A percentile compares a stretch with the other conserved stretches of the same genome.
phyloP scores from a whole-genome alignment of 2,888 invertebrate species.

The Dasysyrphus tricinctus region DNA sequence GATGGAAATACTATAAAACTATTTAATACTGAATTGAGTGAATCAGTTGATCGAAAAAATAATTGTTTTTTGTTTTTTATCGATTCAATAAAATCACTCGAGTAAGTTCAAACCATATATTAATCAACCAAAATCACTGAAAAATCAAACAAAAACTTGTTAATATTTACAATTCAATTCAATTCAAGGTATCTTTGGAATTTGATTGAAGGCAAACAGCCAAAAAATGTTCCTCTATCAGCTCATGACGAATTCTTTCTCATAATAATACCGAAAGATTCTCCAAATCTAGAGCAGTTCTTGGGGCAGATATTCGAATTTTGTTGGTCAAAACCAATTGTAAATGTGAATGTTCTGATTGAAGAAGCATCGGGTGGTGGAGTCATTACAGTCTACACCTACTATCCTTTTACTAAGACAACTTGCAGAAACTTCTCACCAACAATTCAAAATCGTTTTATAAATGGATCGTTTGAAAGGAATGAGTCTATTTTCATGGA shows the following conservation, averaged over 20 bases:
- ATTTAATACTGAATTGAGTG: neutral
- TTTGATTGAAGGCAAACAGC: neutral
- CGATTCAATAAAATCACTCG: conserved; percentile 11
- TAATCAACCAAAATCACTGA: too few relatives aligned
- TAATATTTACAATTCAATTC: neutral
- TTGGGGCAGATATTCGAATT: neutral
- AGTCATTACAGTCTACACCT: conserved; percentile 15
- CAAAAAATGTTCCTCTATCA: neutral
- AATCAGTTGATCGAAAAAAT: neutral
- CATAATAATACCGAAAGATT: neutral
- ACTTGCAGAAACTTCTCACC: conserved; percentile 1
- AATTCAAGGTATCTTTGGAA: neutral
- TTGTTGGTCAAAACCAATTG: neutral
- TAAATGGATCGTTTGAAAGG: conserved; percentile 8
- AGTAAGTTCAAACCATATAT: neutral
- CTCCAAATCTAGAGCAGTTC: neutral
- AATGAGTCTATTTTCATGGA: neutral
- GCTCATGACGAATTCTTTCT: neutral
- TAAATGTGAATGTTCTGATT: conserved; percentile 3
- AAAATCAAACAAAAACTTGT: conserved; percentile 13
- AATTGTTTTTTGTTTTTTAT: conserved; percentile 5
- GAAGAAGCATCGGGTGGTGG: neutral
- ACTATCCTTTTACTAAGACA: conserved; percentile 12
- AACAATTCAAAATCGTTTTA: conserved; percentile 19
- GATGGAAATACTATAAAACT: neutral